These are phyloP conservation scores for Calliphora vicina DNA, from an alignment of 1,140 invertebrate genomes.

Conservation along the genomic window DNA sequence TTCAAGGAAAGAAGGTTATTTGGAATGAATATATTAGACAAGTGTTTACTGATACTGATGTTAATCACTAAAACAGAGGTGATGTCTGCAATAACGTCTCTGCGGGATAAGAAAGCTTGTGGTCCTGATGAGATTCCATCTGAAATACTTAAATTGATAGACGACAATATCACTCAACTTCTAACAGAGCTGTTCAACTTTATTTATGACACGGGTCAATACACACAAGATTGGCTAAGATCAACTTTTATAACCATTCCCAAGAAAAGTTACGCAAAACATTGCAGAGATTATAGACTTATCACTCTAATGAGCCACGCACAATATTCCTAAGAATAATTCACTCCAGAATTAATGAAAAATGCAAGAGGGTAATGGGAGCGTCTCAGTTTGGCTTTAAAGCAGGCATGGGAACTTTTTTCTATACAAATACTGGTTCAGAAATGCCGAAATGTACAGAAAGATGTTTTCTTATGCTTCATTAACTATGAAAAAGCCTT, in stretches of 20 bases:
- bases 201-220: too few relatives aligned
- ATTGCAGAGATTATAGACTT: constrained; percentile 5
- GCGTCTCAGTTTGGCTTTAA: background rate
- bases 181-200: background rate
- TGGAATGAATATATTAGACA: background rate
- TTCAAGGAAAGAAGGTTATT: too few relatives aligned
- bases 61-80: background rate
- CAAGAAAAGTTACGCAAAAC: background rate
- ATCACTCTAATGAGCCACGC: constrained; percentile 11
- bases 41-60: background rate
- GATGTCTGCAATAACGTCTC: background rate
- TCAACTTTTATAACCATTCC: background rate
- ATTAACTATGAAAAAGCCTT: too few relatives aligned
- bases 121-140: background rate
- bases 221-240: constrained; percentile 11
- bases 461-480: background rate
- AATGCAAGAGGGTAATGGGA: background rate
- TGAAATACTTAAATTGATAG: background rate
- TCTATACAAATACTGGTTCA: too few relatives aligned
- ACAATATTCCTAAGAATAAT: constrained; percentile 24
- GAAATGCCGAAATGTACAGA: too few relatives aligned
- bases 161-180: background rate
- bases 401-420: background rate
- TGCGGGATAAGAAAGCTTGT: background rate
- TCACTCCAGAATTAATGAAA: background rate